Conservation (phyloP, 2,797 vertebrate species). For the Intellagama lesueurii region DNA sequence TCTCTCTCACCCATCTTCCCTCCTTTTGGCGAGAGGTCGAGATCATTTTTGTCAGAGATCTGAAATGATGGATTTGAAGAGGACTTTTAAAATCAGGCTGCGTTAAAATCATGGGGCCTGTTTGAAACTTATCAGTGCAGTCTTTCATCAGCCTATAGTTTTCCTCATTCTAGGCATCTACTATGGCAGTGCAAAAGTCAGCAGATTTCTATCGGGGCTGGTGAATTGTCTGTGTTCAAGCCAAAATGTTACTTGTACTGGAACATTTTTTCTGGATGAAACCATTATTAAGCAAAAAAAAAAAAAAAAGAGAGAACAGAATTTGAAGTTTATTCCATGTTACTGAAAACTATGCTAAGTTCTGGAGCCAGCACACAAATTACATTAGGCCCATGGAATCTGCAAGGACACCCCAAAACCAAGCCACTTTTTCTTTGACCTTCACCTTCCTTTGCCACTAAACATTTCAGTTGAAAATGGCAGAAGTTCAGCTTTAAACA, state of each 20-base stretch:
- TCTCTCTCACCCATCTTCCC: too few relatives aligned
- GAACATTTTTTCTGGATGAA: constrained; percentile 20
- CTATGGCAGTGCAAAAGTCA: background rate
- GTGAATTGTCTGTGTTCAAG: constrained; percentile 10
- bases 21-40: background rate
- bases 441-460: background rate
- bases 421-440: background rate
- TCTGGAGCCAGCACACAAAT: constrained; percentile 44
- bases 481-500: background rate
- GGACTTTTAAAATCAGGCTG: background rate
- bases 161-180: background rate
- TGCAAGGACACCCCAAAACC: background rate
- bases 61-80: background rate
- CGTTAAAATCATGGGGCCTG: background rate
- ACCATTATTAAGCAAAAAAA: constrained; percentile 14
- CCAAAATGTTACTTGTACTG: background rate
- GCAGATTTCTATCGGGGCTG: constrained; percentile 8
- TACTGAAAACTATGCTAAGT: background rate
- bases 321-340: constrained; percentile 1
- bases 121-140: background rate
- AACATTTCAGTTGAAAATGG: background rate
- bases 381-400: background rate
- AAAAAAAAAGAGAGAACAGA: constrained; percentile 19
- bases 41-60: background rate
- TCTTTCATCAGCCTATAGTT: constrained; percentile 21